Evolutionary conservation across 1,140 invertebrate genomes (phyloP), one percentile per base, ranked within the genome.

Genomic region (Palaemon carinicauda): DNA sequence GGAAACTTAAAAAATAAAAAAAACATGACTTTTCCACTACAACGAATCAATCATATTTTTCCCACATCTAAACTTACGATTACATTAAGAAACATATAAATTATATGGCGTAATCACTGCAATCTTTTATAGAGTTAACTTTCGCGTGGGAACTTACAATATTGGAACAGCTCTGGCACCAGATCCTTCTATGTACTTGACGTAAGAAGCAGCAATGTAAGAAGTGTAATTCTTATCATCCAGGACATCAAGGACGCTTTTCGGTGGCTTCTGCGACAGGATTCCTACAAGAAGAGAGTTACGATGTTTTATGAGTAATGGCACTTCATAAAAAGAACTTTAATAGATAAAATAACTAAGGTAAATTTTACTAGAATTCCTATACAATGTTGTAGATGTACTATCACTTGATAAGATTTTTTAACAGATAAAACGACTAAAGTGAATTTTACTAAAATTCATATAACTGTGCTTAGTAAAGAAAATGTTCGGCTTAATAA

Each of bases 131-230:
- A 41, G 41, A 41, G 3, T 7, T 9, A 41, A 41, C 9, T 41
- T 41, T 12, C 1, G 5, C 7, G 53, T 0, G 3, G 24, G 2
- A 19, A 80, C 78, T 3, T 80, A 80, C 78, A 80, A 21, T 17
- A 80, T 65, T 1, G 78, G 78, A 2, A 80, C 78, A 0, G 65
- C 78, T 41, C 78, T 31, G 31, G 54, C 80, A 1, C 80, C 60
- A 7, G 50, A 60, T 27, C 80, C 52, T 65, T 71, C 80, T 24
- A 82, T 29, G 51, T 53, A 73, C 69, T 82, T 71, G 31, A 71
- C 27, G 90, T 98, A 98, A 0, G 95, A 96, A 0, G 96, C 94
- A 0, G 95, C 94, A 71, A 98, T 96, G 89, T 95, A 97, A 89
- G 90, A 91, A 12, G 69, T 82, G 80, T 73, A 82, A 51, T 82